Base-by-base conservation (phyloP, 2,797 vertebrate genomes). In the Phataginus tetradactyla region DNA sequence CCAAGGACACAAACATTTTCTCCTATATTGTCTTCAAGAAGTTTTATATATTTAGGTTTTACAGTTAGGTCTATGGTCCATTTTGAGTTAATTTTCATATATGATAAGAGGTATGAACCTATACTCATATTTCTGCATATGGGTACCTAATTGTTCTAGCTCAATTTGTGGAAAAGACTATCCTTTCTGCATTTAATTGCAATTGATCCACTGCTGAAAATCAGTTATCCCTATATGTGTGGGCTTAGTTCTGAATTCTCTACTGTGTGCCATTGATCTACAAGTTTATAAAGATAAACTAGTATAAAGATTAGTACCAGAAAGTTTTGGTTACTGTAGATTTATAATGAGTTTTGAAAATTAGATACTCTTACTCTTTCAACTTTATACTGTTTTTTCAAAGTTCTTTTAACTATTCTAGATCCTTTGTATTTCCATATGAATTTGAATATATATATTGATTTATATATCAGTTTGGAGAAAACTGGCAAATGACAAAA, bases 341-440 rank as follows among this genome's bases (percentile, higher is more conserved):
- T 64, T 77, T 88, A 92, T 81, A 81, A 57, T 69, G 37, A 93
- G 21, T 59, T 79, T 79, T 90, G 39, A 80, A 93, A 93, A 84
- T 45, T 45, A 71, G 53, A 84, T 71, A 78, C 11, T 77, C 13
- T 59, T 79, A 15, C 29, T 75, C 15, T 12, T 84, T 37, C 18
- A 68, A 69, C 34, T 77, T 81, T 66, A 27, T 64, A 37, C 7
- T 42, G 71, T 71, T 80, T 95, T 80, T 66, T 42, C 20, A 53
- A 78, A 71, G 72, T 63, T 78, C 53, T 90, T 78, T 78, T 85
- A 71, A 27, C 64, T 86, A 64, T 69, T 86, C 57, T 74, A 74
- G 59, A 34, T 74, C 18, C 51, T 64, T 92, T 92, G 42, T 53
- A 68, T 55, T 37, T 64, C 64, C 63, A 85, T 45, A 72, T n/a